Evolutionary conservation across 2,888 invertebrate genomes (phyloP), one percentile per base, ranked within the genome.

Genomic region (Ophonus ardosiacus): DNA sequence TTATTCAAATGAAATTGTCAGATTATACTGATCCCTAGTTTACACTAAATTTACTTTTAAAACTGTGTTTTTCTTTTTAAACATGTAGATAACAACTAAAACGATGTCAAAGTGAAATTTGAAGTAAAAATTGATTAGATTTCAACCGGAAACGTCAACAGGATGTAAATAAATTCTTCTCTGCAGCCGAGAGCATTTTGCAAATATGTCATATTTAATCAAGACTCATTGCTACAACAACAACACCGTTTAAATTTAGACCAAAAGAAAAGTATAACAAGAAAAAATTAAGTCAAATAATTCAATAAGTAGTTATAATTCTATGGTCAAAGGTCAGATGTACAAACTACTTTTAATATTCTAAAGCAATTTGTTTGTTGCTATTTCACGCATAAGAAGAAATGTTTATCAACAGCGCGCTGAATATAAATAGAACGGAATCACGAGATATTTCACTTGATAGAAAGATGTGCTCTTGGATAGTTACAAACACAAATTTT

Each of bases 361-460:
- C 43, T 51, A 76, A 51, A 76, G 21, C 57, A 57, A 78, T 76
- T 76, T 78, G 78, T 78, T 78, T 78, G 76, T 78, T 78, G 31
- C 7, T 56, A 31, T 78, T 78, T 56, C 57, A 57, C 57, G 78
- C 78, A 57, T 78, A 31, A 74, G 57, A 15, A 31, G 21, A 15
- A 57, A 31, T 57, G 78, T 78, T 78, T 78, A 78, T 78, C 57
- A 78, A 78, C 57, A 78, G 21, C 13, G 31, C 7, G 18, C 57
- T 18, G 7, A 31, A 15, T 57, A 57, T 57, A 78, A 78, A 78
- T 57, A 78, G 43, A 51, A 51, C 43, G 1, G 13, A 51, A 51
- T 51, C 43, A 51, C 43, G 17, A 15, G 17, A 68, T 13, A 31
- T 31, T 31, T 1, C 6, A 31, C 31, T 68, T 68, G n/a, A 68